These are phyloP conservation scores for Hemithea aestivaria DNA, from an alignment of 2,888 invertebrate species.

Conservation along the genomic window DNA sequence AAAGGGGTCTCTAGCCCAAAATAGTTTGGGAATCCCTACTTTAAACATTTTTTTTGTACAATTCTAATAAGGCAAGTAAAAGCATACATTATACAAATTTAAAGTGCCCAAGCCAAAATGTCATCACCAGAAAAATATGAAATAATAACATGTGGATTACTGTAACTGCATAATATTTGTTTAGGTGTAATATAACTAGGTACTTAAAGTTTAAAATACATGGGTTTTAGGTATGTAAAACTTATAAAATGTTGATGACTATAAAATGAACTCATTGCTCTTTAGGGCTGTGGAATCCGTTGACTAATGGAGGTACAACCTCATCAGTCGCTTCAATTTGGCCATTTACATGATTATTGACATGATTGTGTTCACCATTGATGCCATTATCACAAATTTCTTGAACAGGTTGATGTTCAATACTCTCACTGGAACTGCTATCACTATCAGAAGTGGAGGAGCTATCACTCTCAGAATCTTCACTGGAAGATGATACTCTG, in stretches of 20 bases:
- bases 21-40: no score
- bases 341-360: conserved; percentile 32
- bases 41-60: conserved; percentile 2
- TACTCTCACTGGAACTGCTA: conserved; percentile 59
- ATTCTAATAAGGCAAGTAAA: conserved; percentile 4
- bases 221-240: no score
- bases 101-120: conserved; percentile 1
- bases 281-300: conserved; percentile 60
- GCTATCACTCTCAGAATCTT: conserved; percentile 81
- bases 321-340: conserved; percentile 45
- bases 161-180: no score
- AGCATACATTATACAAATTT: conserved; percentile 3
- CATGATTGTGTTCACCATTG: conserved; percentile 30
- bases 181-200: no score
- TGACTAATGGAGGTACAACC: conserved; percentile 47
- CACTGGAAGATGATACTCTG: conserved; percentile 65
- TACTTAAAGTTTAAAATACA: no score
- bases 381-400: conserved; percentile 29
- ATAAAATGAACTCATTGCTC: conserved; percentile 31
- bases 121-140: no score
- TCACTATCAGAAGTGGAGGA: conserved; percentile 73
- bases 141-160: no score
- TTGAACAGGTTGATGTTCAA: conserved; percentile 30
- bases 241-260: conserved; percentile 17
- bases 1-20: no score